Percentiles rank a stretch among this genome's conserved stretches.
Evolutionary conservation across 2,888 invertebrate genomes (phyloP).

Genomic region (Euproctis similis): DNA sequence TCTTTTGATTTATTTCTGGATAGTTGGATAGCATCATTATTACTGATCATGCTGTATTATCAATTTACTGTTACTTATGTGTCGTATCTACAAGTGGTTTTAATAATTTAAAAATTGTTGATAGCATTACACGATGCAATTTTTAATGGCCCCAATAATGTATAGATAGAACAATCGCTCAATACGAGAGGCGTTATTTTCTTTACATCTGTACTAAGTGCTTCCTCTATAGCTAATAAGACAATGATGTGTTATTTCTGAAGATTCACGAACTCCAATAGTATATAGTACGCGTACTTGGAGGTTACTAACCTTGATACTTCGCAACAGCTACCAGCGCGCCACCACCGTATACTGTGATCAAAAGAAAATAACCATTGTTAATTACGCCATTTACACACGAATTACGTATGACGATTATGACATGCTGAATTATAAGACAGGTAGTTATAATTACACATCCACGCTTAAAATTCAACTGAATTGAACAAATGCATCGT

Average conservation of each 20-base stretch:
- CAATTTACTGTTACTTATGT: conserved; percentile 22
- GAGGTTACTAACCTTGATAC: conserved; percentile 64
- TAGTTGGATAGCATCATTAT: conserved; percentile 41
- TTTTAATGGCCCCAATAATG: conserved; percentile 49
- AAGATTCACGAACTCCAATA: conserved; percentile 69
- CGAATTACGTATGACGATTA: conserved; percentile 48
- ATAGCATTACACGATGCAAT: conserved; percentile 19
- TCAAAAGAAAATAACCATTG: conserved; percentile 49
- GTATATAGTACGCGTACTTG: conserved; percentile 43
- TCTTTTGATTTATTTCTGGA: conserved; percentile 31
- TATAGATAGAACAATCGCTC: conserved; percentile 46
- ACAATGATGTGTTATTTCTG: conserved; percentile 69
- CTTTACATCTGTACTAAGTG: conserved; percentile 65
- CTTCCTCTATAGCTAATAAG: conserved; percentile 67
- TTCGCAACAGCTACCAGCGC: conserved; percentile 50
- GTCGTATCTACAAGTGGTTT: conserved; percentile 14
- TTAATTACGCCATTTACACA: conserved; percentile 55
- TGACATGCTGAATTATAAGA: conserved; percentile 47
- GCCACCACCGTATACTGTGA: conserved; percentile 54
- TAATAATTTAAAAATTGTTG: conserved; percentile 19
- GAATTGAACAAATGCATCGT: too few species aligned
- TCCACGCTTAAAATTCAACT: background rate
- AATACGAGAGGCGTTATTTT: conserved; percentile 56
- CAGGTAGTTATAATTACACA: conserved; percentile 44
- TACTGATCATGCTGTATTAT: conserved; percentile 23